Conservation (phyloP, 2,113 vertebrate genomes). For the Thunnus thynnus region DNA sequence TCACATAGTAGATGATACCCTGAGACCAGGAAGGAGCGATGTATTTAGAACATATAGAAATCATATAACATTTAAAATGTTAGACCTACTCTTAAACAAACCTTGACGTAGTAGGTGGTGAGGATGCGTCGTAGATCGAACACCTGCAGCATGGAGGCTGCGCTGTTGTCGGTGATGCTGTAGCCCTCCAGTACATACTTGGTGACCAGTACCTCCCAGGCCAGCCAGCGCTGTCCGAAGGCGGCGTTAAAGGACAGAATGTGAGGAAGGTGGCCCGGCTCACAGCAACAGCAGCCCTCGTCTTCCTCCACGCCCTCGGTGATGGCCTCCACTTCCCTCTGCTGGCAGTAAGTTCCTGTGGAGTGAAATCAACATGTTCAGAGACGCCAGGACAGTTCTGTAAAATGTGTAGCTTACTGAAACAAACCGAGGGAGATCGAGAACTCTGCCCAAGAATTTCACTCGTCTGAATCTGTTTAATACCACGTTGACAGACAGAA, state of each 20-base stretch:
- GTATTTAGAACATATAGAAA: not conserved
- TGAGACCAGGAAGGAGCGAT: slow-evolving; percentile 54
- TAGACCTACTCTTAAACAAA: slow-evolving; percentile 32
- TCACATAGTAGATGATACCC: slow-evolving; percentile 98
- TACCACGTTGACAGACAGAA: not conserved
- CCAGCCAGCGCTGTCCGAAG: slow-evolving; percentile 93
- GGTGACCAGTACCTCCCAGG: slow-evolving; percentile 94
- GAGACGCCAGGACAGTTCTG: no score
- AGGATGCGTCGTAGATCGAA: slow-evolving; percentile 94
- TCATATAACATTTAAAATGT: not conserved
- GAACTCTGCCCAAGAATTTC: no score
- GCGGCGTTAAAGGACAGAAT: slow-evolving; percentile 92
- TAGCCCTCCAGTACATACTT: slow-evolving; percentile 94
- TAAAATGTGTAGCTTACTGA: not conserved
- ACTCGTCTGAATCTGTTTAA: not conserved
- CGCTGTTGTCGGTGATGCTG: slow-evolving; percentile 94
- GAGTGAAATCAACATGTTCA: not conserved
- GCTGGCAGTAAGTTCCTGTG: slow-evolving; percentile 92
- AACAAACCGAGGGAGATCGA: no score
- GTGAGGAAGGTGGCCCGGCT: slow-evolving; percentile 92
- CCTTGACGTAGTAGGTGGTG: slow-evolving; percentile 95
- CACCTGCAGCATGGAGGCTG: slow-evolving; percentile 94
- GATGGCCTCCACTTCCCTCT: slow-evolving; percentile 94
- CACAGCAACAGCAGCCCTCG: slow-evolving; percentile 93
- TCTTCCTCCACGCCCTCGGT: slow-evolving; percentile 94